These are phyloP conservation scores for Tuberolachnus salignus DNA, from an alignment of 2,888 invertebrate species.

Conservation along the genomic window DNA sequence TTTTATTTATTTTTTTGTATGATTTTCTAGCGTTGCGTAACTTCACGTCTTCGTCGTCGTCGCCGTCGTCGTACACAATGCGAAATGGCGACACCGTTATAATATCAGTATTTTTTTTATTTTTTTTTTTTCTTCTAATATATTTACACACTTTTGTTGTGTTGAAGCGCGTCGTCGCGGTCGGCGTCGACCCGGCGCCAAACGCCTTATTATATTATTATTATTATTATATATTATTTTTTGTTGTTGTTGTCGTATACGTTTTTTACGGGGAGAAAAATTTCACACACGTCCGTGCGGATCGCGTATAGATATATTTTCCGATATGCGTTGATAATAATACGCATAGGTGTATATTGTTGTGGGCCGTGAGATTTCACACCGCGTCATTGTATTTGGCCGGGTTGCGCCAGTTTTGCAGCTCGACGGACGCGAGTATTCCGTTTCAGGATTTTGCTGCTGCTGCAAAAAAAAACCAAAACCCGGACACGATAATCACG, in stretches of 20 bases:
- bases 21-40: constrained; percentile 13
- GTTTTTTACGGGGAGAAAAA: constrained; percentile 28
- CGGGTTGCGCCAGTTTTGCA: no score
- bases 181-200: constrained; percentile 45
- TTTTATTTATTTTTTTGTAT: neutral
- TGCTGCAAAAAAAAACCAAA: constrained; percentile 1
- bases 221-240: no score
- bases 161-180: no score
- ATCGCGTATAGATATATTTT: neutral
- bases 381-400: neutral
- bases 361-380: constrained; percentile 37
- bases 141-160: constrained; percentile 29
- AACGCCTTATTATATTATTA: neutral
- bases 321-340: neutral
- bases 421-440: neutral
- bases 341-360: neutral
- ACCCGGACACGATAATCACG: no score
- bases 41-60: neutral
- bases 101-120: constrained; percentile 15
- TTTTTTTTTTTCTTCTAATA: constrained; percentile 11
- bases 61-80: neutral
- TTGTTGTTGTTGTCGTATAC: neutral
- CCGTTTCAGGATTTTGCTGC: no score
- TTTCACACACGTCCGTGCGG: neutral
- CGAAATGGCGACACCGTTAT: neutral